Percentiles rank a stretch among this genome's conserved stretches.
These are phyloP conservation scores for Fragum whitleyi DNA, from an alignment of 2,888 invertebrate genomes.

Conservation along the genomic window DNA sequence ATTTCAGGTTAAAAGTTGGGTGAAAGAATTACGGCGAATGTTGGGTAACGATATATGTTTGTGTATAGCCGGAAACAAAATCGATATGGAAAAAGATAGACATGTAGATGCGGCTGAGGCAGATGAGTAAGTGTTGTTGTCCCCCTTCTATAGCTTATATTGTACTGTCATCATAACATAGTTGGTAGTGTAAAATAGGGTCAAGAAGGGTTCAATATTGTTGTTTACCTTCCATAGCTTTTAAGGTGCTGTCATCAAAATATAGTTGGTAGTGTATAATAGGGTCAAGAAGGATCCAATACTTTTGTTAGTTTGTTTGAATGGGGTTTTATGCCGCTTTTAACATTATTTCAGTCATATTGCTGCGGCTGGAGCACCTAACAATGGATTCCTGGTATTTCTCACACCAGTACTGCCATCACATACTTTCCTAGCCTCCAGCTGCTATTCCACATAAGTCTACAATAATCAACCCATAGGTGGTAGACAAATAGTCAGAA, in stretches of 20 bases:
- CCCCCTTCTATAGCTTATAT: no score
- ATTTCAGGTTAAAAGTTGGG: slow-evolving; percentile 97
- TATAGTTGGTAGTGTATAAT: not conserved
- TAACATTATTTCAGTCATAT: no score
- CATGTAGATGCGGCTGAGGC: slow-evolving; percentile 94
- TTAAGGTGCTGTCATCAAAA: not conserved
- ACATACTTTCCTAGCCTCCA: no score
- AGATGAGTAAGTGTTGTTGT: slow-evolving; percentile 90
- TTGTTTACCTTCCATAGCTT: not conserved
- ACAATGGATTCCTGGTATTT: no score
- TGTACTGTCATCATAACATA: not conserved
- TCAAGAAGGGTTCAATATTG: not conserved
- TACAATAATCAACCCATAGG: no score
- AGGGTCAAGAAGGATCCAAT: no score
- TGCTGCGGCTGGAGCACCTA: no score
- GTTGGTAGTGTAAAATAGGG: not conserved
- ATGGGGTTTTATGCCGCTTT: no score
- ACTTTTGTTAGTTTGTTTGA: no score
- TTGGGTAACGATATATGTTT: slow-evolving; percentile 96
- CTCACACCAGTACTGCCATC: no score
- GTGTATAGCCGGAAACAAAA: slow-evolving; percentile 98
- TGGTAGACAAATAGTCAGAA: no score
- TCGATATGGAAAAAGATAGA: slow-evolving; percentile 96
- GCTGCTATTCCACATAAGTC: no score
- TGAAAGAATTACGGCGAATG: slow-evolving; percentile 98